Evolutionary conservation across 2,888 invertebrate species (phyloP), one percentile per base, ranked within the genome.

Genomic region (Nezara viridula): DNA sequence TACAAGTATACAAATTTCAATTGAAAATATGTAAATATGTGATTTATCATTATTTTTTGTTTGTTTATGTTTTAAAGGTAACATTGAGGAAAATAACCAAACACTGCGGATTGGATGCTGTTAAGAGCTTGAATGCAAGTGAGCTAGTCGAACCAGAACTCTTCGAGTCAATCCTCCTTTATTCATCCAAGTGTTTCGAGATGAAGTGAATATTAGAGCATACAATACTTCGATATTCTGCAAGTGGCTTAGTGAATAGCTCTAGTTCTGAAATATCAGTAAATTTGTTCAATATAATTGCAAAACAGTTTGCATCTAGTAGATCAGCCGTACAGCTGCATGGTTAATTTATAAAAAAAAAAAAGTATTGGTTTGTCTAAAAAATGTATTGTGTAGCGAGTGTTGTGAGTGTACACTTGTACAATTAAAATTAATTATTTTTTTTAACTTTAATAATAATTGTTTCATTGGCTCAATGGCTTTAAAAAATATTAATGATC

Each of bases 121-220:
- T 94, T 88, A 93, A 93, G 91, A 92, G 93, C 90, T 92, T 95
- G 91, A 96, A 96, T 91, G 95, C 96, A 7, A 95, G 95, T 89
- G 96, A 97, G 91, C 94, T 97, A 92, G 95, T 97, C 89, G 94
- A 95, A 92, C 96, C 96, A 1, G 95, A 96, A 92, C 93, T 97
- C 21, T 94, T 96, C 93, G 97, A 97, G 92, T 96, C 96, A 0
- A 95, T 97, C 91, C 95, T 96, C 92, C 94, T 96, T 60, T 97
- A 96, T 93, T 96, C 97, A 0, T 95, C 96, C 47, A 95, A 96
- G 91, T 96, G 96, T 21, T 44, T 44, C 24, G 44, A 44, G 40
- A 0, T 14, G 14, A 81, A 81, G 24, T 81, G 81, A 81, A 14
- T 60, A 16, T 32, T 66, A 5, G 27, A 19, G 32, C 60, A 0